Base-by-base conservation (phyloP, 2,888 invertebrate genomes). In the Catonia carolina region DNA sequence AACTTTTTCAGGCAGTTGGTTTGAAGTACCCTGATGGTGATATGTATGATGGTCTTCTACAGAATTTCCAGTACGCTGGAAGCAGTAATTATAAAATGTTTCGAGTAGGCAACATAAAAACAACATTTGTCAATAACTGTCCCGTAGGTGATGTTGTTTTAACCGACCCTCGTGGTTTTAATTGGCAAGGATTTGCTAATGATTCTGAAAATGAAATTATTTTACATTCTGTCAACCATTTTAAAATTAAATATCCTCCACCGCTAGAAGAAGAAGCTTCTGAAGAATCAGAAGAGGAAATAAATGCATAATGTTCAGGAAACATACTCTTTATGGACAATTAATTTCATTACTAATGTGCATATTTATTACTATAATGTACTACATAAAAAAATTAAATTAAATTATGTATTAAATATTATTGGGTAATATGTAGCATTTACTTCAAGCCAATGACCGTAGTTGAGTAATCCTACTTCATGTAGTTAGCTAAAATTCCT, bases 211-310 rank as follows among this genome's bases (percentile, higher is more conserved):
- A 45, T 45, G 22, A 18, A 10, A 27, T 17, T 6, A 45, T n/a
- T 27, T n/a, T 45, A 2, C 22, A 45, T 23, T 22, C 45, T 23
- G 4, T 22, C 22, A 45, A 45, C n/a, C 22, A 45, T 10, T 45
- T 45, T 27, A 45, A 45, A 45, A 45, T 45, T 20, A 27, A 27
- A n/a, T n/a, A n/a, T n/a, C n/a, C n/a, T n/a, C n/a, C n/a, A n/a
- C n/a, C n/a, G n/a, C n/a, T n/a, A n/a, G n/a, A n/a, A n/a, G n/a
- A n/a, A n/a, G n/a, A n/a, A n/a, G n/a, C n/a, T n/a, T n/a, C n/a
- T n/a, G n/a, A n/a, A n/a, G n/a, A n/a, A n/a, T n/a, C n/a, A n/a
- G n/a, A n/a, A n/a, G n/a, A n/a, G n/a, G n/a, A n/a, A n/a, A n/a
- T n/a, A n/a, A n/a, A n/a, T n/a, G n/a, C n/a, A n/a, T n/a, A n/a